Conservation (phyloP, 1,140 invertebrate species). For the Atta colombica region DNA sequence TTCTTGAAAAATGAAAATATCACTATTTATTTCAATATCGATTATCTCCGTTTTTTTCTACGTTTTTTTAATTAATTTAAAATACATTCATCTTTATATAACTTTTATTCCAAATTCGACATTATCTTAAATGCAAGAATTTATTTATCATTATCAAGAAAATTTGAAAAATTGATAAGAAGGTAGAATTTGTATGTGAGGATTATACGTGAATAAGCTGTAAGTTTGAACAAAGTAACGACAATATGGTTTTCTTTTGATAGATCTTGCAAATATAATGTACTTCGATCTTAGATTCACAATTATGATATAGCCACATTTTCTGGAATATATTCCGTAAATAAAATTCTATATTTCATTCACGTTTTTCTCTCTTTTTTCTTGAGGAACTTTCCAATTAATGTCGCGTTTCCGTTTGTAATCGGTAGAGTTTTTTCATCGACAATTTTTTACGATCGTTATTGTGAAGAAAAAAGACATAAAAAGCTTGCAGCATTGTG, state of each 20-base stretch:
- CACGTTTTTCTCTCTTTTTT: conserved; percentile 3
- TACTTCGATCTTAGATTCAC: background rate
- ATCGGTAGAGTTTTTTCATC: conserved; percentile 29
- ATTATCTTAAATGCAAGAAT: background rate
- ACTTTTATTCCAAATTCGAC: background rate
- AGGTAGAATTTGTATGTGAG: background rate
- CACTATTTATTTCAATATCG: background rate
- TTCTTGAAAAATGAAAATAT: conserved; percentile 1
- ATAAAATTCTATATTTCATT: background rate
- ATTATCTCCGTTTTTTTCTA: background rate
- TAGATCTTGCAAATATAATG: conserved; percentile 44
- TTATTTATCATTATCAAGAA: conserved; percentile 37
- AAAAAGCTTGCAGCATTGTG: conserved; percentile 1
- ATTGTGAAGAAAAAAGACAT: conserved; percentile 18
- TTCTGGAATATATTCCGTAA: conserved; percentile 20
- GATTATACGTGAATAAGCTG: background rate
- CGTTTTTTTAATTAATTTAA: conserved; percentile 3
- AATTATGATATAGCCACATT: conserved; percentile 1
- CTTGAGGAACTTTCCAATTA: conserved; percentile 36
- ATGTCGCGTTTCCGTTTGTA: conserved; percentile 32
- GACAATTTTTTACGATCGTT: conserved; percentile 32
- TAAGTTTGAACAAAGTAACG: conserved; percentile 15
- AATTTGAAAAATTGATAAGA: conserved; percentile 12
- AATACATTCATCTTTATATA: background rate
- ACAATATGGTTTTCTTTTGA: conserved; percentile 18